Conservation (phyloP, 2,113 vertebrate genomes). For the Hepsetus odoe region DNA sequence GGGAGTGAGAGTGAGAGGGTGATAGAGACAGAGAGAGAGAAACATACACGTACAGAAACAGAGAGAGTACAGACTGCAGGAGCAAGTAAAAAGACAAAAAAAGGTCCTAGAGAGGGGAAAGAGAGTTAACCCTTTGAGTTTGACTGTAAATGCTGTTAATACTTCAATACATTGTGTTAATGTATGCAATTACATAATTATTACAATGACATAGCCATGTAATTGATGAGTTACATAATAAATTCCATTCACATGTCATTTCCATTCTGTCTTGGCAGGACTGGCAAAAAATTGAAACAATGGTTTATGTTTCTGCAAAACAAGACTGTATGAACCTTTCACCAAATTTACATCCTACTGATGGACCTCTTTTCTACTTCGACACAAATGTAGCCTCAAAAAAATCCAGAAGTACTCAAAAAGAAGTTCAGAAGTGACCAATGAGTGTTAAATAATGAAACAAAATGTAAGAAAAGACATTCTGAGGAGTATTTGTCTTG, state of each 20-base stretch:
- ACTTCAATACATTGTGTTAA: neutral
- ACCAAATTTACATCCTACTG: too few species aligned
- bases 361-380: too few species aligned
- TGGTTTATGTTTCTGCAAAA: too few species aligned
- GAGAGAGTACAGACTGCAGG: neutral
- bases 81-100: neutral
- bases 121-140: neutral
- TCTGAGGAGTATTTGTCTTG: neutral
- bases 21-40: slow-evolving; percentile 6
- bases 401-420: too few species aligned
- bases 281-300: too few species aligned
- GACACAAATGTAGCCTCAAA: too few species aligned
- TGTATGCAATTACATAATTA: neutral
- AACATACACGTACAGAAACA: too few species aligned
- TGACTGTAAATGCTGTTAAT: too few species aligned
- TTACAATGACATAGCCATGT: neutral
- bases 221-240: neutral
- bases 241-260: neutral
- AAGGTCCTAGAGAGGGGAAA: neutral
- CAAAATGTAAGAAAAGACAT: neutral
- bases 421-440: too few species aligned
- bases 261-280: neutral
- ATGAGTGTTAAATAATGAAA: neutral
- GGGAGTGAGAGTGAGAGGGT: slow-evolving; percentile 1
- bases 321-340: neutral